Percentiles rank a stretch among this genome's conserved stretches.
phyloP scores from a whole-genome alignment of 2,888 invertebrate genomes.

The Lingula anatina region DNA sequence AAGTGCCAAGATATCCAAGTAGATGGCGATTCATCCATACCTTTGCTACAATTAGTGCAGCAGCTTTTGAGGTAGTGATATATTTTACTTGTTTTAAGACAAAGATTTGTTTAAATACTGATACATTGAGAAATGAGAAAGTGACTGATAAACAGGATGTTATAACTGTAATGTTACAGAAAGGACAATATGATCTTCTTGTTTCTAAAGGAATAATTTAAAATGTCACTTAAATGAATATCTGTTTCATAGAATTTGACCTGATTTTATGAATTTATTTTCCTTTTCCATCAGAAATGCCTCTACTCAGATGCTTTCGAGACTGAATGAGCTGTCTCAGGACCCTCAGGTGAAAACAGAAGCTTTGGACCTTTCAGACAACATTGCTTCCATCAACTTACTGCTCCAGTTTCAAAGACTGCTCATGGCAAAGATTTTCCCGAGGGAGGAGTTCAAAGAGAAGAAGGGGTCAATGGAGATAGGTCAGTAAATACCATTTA shows the following conservation, averaged over 20 bases:
- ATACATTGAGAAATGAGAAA: no score
- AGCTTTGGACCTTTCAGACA: slow-evolving; percentile 26
- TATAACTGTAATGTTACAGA: no score
- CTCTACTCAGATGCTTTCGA: slow-evolving; percentile 43
- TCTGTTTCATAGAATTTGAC: no score
- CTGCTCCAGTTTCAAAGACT: slow-evolving; percentile 67
- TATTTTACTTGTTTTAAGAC: no score
- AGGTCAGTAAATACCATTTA: neutral
- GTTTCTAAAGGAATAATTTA: no score
- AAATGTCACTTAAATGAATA: no score
- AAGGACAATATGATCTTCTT: no score
- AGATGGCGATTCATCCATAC: slow-evolving; percentile 58
- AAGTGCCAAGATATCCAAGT: slow-evolving; percentile 13
- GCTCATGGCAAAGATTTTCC: slow-evolving; percentile 63
- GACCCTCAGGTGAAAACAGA: slow-evolving; percentile 29
- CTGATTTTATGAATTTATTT: neutral
- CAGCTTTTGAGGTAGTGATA: slow-evolving; percentile 82
- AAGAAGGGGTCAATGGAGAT: slow-evolving; percentile 11
- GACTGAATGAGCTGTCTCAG: slow-evolving; percentile 42
- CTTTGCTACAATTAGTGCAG: slow-evolving; percentile 66
- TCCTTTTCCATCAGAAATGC: slow-evolving; percentile 39
- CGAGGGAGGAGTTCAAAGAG: slow-evolving; percentile 26
- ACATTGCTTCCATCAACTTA: slow-evolving; percentile 62
- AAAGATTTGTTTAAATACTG: no score
- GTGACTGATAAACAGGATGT: no score